Conservation (phyloP, 2,888 invertebrate species). For the Clunio marinus region DNA sequence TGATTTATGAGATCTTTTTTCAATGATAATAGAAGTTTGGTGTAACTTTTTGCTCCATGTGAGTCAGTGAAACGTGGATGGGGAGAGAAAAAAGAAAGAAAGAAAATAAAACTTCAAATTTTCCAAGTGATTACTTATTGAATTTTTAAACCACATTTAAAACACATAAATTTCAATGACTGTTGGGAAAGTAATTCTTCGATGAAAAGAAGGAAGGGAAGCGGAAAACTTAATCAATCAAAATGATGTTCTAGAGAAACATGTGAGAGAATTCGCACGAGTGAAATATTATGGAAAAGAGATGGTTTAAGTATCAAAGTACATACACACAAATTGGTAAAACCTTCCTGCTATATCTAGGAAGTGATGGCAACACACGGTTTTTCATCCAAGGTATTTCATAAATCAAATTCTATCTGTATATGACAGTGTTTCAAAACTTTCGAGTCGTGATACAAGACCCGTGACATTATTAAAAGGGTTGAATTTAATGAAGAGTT, state of each 20-base stretch:
- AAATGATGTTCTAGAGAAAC: slow-evolving; percentile 8
- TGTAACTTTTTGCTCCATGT: not conserved
- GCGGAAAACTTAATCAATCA: slow-evolving; percentile 33
- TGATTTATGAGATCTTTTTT: slow-evolving; percentile 33
- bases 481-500: no score
- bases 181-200: no score
- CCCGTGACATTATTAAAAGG: no score
- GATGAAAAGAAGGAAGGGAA: not conserved
- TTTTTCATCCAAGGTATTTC: not conserved
- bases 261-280: slow-evolving; percentile 33
- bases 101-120: slow-evolving; percentile 21
- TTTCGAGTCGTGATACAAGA: no score
- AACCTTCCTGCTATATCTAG: not conserved
- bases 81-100: not conserved
- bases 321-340: not conserved
- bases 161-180: slow-evolving; percentile 32
- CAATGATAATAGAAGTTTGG: slow-evolving; percentile 9
- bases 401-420: slow-evolving; percentile 24
- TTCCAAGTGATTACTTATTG: slow-evolving; percentile 37
- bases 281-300: slow-evolving; percentile 16
- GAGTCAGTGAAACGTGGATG: not conserved
- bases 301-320: not conserved
- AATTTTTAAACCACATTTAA: slow-evolving; percentile 33
- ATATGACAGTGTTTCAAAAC: no score
- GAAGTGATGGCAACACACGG: not conserved